Percentiles rank a stretch among this genome's conserved stretches.
Evolutionary conservation across 2,888 invertebrate species (phyloP).

Genomic region (Sialis lutaria): DNA sequence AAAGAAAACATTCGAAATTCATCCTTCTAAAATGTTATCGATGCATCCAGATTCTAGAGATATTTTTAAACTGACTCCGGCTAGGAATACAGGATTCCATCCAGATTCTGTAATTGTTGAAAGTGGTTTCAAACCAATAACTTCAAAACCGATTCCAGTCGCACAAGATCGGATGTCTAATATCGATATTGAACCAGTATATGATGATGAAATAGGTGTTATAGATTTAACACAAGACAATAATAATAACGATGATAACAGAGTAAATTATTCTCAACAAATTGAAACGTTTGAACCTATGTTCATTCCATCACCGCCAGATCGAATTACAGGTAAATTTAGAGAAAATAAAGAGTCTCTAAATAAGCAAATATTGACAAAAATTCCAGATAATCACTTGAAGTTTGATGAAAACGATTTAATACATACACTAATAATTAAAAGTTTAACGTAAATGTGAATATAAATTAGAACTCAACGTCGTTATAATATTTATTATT

Average conservation of each 20-base stretch:
- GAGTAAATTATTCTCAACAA: slow-evolving; percentile 29
- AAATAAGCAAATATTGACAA: no score
- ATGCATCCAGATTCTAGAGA: slow-evolving; percentile 5
- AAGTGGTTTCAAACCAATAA: slow-evolving; percentile 69
- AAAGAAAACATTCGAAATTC: no score
- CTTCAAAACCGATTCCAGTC: slow-evolving; percentile 33
- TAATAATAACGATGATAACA: slow-evolving; percentile 28
- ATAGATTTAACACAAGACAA: slow-evolving; percentile 24
- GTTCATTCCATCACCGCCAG: slow-evolving; percentile 63
- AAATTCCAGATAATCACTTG: no score
- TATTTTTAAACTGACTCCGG: slow-evolving; percentile 27
- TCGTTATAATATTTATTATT: no score
- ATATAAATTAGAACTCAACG: no score
- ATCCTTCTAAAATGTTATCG: slow-evolving; percentile 7
- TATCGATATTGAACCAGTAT: slow-evolving; percentile 19
- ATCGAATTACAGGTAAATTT: slow-evolving; percentile 25
- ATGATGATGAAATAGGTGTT: slow-evolving; percentile 28
- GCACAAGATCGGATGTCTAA: slow-evolving; percentile 32
- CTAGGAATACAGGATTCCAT: slow-evolving; percentile 60
- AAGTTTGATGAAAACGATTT: no score
- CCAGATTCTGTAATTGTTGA: slow-evolving; percentile 68
- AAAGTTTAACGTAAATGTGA: no score
- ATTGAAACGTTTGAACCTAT: slow-evolving; percentile 60
- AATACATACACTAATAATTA: no score
- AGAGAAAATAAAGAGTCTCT: neutral